phyloP scores from a whole-genome alignment of 2,797 vertebrate genomes.

The Onychomys leucogaster region DNA sequence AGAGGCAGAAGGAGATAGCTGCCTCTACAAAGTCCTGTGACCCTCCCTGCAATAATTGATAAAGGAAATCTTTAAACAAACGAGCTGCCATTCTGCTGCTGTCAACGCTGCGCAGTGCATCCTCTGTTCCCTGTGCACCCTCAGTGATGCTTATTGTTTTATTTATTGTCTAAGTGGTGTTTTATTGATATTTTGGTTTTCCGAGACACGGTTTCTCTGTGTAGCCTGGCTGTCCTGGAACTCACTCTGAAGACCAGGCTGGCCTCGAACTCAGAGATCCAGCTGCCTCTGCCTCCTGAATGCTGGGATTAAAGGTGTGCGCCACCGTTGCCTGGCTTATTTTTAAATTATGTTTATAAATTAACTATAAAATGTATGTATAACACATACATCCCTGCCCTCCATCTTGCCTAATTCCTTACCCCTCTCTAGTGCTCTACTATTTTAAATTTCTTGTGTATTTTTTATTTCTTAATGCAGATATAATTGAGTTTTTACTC shows the following conservation, averaged over 20 bases:
- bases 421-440: background rate
- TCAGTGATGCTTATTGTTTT: background rate
- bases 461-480: conserved; percentile 47
- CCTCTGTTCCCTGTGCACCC: background rate
- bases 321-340: background rate
- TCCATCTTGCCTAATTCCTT: background rate
- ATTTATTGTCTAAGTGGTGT: background rate
- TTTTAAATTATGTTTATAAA: background rate
- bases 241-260: too few relatives aligned
- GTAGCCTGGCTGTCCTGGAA: background rate
- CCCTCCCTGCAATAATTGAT: background rate
- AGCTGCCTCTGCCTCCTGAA: background rate
- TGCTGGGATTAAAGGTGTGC: background rate
- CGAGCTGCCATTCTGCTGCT: background rate
- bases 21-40: background rate
- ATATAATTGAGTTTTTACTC: conserved; percentile 7
- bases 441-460: background rate
- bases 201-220: too few relatives aligned
- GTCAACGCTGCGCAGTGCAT: background rate
- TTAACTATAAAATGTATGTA: background rate
- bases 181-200: background rate
- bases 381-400: background rate
- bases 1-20: background rate
- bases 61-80: background rate
- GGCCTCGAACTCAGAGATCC: too few relatives aligned